Evolutionary conservation across 2,113 vertebrate species (phyloP), one percentile per base, ranked within the genome.

Genomic region (Trematocara macrostoma): DNA sequence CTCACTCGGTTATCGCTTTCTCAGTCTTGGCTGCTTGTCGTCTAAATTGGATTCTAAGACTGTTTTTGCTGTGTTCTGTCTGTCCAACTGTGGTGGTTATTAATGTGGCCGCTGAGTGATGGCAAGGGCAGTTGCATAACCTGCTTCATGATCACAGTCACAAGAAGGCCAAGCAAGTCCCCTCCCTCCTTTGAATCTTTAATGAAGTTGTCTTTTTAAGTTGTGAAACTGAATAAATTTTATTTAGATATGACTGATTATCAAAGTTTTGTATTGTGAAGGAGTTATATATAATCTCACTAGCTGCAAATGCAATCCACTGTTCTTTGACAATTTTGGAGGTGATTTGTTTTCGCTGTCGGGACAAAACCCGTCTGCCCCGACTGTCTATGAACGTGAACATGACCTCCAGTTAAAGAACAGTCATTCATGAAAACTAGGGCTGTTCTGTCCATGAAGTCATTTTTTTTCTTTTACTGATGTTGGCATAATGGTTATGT

Each of bases 51-150:
- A 89, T 90, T 89, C 85, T 85, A 23, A 86, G 91, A 91, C 57
- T 34, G 26, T 84, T 84, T 82, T 64, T 35, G 64, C 71, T 52
- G 76, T 55, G 5, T 84, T 85, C 84, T 69, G 26, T 90, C 90
- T 89, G 87, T 85, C 89, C 71, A 87, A 89, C 92, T 91, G 84
- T 69, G 71, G 80, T 69, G 61, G 84, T 89, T 88, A 90, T 89
- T 90, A 89, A 81, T 35, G 67, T 64, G 74, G 78, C 71, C 1
- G 88, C 79, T 91, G 90, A 93, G 49, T 91, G 89, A 93, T 61
- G 56, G 55, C 49, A 9, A 45, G 78, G 42, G 86, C 84, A 35
- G 83, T 91, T 84, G 87, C 34, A 23, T 76, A 86, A 89, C 84
- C 84, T 59, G 74, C 90, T 52, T 29, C 83, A 82, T 78, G 67